Conservation (phyloP, 1,140 invertebrate species). For the Ostrea edulis region DNA sequence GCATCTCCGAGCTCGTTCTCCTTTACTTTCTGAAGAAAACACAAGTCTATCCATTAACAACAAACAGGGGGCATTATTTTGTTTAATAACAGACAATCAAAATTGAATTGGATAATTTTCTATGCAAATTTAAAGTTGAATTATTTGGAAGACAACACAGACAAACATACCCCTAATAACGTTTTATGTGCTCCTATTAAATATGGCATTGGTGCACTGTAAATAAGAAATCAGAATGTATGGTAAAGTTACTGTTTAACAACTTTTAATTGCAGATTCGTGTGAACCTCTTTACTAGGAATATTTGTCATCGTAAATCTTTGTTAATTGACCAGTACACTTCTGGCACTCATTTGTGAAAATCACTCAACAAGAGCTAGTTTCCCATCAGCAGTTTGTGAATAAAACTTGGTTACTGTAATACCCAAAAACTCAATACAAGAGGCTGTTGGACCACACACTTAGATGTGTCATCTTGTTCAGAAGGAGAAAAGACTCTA, state of each 20-base stretch:
- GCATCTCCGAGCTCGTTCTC: constrained; percentile 90
- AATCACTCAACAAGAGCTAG: no score
- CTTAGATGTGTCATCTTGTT: no score
- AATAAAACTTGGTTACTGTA: no score
- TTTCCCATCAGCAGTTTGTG: no score
- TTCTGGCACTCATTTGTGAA: no score
- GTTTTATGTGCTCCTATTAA: constrained; percentile 93
- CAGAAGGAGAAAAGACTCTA: no score
- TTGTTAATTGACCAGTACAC: no score
- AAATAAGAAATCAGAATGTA: constrained; percentile 37
- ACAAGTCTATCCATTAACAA: not conserved
- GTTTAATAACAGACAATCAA: not conserved
- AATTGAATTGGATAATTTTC: not conserved
- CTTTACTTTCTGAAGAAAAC: constrained; percentile 83
- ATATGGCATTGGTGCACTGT: constrained; percentile 94
- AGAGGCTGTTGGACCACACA: no score
- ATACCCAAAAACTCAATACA: no score
- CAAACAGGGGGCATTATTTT: not conserved
- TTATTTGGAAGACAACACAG: not conserved
- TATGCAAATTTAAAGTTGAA: not conserved
- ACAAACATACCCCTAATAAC: constrained; percentile 87
- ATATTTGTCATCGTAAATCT: not conserved
- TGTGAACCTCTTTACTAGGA: not conserved
- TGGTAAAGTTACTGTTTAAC: not conserved
- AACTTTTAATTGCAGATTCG: not conserved